Base-by-base conservation (phyloP, 2,113 vertebrate genomes). In the Tragelaphus strepsiceros region DNA sequence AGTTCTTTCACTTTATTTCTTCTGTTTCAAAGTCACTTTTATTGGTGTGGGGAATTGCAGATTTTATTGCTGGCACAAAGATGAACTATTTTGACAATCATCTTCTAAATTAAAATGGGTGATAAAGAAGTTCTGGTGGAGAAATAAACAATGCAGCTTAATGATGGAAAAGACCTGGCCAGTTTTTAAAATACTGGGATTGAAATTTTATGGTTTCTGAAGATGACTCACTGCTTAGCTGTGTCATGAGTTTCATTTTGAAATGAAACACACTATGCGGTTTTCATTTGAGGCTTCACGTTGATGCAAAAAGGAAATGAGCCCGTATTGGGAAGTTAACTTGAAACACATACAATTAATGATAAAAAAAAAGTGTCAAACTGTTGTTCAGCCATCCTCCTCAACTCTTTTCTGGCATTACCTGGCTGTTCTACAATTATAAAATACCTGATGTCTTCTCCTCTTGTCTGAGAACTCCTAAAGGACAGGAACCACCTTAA, bases 241-340 rank as follows among this genome's bases (percentile, higher is more conserved):
- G 39, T 54, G 95, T 96, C 5, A 88, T 94, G 94, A 82, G 49
- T 59, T 54, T 97, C 95, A 93, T 96, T 98, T 81, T 98, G 97
- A 98, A 21, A 28, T 94, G 71, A 94, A 82, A 93, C 95, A 85
- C 49, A 30, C 32, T 24, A 32, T 93, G 58, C 49, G 54, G 78
- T 74, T 97, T 97, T 92, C 96, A 2, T 95, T 62, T 97, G 95
- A 84, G 88, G 96, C 9, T 49, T 97, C 30, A 49, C 85, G 77
- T 80, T 97, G 96, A 98, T 93, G 95, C 58, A 91, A 96, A 86
- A 97, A 96, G 97, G 97, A 98, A 98, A 97, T 0, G 2, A 98
- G 91, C 88, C 94, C 91, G 97, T 97, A 82, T 91, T 97, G 91
- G 28, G 4, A 91, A 93, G 88, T 97, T 88, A 92, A 80, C 74